phyloP scores from a whole-genome alignment of 2,113 vertebrate genomes.

The Triplophysa siluroides region DNA sequence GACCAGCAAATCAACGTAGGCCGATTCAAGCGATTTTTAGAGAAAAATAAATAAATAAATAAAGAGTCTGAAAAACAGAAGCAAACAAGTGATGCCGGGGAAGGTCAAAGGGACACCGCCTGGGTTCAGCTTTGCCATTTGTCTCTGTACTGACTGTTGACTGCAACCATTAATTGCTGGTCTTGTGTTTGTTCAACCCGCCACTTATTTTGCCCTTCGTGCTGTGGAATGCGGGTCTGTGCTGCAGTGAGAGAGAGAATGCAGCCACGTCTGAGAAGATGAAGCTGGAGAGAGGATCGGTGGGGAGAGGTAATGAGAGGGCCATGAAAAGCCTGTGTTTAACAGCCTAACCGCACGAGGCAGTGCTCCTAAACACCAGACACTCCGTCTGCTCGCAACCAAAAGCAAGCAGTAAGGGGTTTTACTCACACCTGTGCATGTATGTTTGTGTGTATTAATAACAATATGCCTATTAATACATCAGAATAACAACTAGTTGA shows the following conservation, averaged over 20 bases:
- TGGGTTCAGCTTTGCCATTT: conserved; percentile 27
- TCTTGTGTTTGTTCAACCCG: conserved; percentile 59
- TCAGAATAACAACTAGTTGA: too few relatives aligned
- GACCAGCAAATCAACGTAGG: background rate
- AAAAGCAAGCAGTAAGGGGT: conserved; percentile 27
- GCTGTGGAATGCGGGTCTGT: conserved; percentile 60
- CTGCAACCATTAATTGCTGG: conserved; percentile 68
- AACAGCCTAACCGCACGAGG: conserved; percentile 67
- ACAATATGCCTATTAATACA: too few relatives aligned
- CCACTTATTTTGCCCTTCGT: conserved; percentile 47
- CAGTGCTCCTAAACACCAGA: conserved; percentile 45
- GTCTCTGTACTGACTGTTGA: conserved; percentile 58
- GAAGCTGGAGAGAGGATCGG: conserved; percentile 53
- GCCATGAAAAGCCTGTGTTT: conserved; percentile 72
- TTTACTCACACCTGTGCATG: conserved; percentile 14
- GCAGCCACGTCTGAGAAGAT: conserved; percentile 65
- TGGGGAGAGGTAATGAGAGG: conserved; percentile 88
- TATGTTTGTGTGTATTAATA: background rate
- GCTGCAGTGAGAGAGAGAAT: conserved; percentile 68
- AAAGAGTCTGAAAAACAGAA: background rate
- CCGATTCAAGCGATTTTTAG: too few relatives aligned
- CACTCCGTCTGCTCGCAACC: conserved; percentile 40
- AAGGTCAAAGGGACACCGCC: conserved; percentile 31
- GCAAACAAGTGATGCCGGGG: background rate
- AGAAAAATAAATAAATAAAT: too few relatives aligned